Conservation (phyloP, 2,888 invertebrate species). For the Chrysomela aeneicollis region DNA sequence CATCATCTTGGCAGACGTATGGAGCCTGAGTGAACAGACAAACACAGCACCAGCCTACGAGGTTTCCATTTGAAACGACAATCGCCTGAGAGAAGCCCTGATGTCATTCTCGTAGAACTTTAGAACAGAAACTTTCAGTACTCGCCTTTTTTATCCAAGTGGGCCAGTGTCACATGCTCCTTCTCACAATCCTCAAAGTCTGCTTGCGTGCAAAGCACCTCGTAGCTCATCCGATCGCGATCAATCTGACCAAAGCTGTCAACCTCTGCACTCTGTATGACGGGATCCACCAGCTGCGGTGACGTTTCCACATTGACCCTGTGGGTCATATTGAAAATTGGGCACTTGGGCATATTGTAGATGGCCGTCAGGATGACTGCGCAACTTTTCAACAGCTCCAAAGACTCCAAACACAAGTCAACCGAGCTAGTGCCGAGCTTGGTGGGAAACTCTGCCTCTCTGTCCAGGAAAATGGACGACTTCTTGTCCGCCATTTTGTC, state of each 20-base stretch:
- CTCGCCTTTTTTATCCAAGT: conserved; percentile 70
- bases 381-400: conserved; percentile 86
- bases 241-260: conserved; percentile 70
- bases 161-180: conserved; percentile 67
- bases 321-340: conserved; percentile 89
- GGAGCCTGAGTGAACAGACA: no score
- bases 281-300: conserved; percentile 82
- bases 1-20: no score
- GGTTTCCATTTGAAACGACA: no score
- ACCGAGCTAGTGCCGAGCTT: conserved; percentile 54
- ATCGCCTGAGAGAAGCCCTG: no score
- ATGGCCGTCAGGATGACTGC: conserved; percentile 88
- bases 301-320: conserved; percentile 80
- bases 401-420: conserved; percentile 77
- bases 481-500: conserved; percentile 42
- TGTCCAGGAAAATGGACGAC: conserved; percentile 49
- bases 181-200: conserved; percentile 60
- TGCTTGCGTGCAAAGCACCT: conserved; percentile 65
- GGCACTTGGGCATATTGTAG: conserved; percentile 95
- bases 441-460: conserved; percentile 51
- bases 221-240: conserved; percentile 72
- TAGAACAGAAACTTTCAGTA: no score
- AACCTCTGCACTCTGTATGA: conserved; percentile 73
- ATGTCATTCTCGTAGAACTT: no score
- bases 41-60: no score